A percentile compares a stretch with the other conserved stretches of the same genome.
Evolutionary conservation across 1,140 invertebrate genomes (phyloP).

Genomic region (Drosophila teissieri): DNA sequence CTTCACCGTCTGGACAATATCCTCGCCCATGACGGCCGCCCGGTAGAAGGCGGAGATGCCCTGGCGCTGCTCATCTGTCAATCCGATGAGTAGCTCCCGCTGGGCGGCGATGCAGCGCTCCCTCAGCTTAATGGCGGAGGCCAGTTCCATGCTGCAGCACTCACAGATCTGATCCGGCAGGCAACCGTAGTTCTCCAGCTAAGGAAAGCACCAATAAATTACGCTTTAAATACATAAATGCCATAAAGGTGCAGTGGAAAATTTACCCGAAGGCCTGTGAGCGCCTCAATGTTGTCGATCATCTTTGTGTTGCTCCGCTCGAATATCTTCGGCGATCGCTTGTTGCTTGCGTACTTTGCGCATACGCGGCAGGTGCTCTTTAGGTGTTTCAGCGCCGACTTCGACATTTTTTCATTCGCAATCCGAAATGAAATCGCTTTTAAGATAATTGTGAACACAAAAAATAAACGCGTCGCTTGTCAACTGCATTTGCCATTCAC

Average conservation of each 20-base stretch:
- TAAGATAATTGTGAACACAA: conserved; percentile 32
- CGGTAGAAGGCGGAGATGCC: conserved; percentile 30
- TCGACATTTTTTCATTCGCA: conserved; percentile 54
- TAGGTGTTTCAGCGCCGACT: conserved; percentile 58
- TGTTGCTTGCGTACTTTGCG: conserved; percentile 67
- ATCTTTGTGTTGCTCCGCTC: conserved; percentile 60
- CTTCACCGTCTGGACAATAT: conserved; percentile 6
- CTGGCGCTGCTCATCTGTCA: conserved; percentile 50
- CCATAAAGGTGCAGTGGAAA: not conserved
- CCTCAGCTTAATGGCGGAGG: conserved; percentile 48
- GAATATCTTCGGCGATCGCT: conserved; percentile 64
- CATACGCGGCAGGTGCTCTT: conserved; percentile 71
- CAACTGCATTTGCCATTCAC: conserved; percentile 61
- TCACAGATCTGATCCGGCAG: conserved; percentile 69
- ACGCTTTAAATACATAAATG: not conserved
- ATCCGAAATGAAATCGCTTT: conserved; percentile 42
- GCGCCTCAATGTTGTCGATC: conserved; percentile 57
- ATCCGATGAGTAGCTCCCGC: conserved; percentile 38
- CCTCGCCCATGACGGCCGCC: conserved; percentile 33
- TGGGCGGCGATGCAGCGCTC: conserved; percentile 68
- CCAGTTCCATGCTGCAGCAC: conserved; percentile 62
- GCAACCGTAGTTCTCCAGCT: conserved; percentile 54
- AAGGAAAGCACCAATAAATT: not conserved
- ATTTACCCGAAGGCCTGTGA: conserved; percentile 64
- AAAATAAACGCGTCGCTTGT: conserved; percentile 63